Evolutionary conservation across 2,888 invertebrate genomes (phyloP), one percentile per base, ranked within the genome.

Genomic region (Acholoe squamosa): DNA sequence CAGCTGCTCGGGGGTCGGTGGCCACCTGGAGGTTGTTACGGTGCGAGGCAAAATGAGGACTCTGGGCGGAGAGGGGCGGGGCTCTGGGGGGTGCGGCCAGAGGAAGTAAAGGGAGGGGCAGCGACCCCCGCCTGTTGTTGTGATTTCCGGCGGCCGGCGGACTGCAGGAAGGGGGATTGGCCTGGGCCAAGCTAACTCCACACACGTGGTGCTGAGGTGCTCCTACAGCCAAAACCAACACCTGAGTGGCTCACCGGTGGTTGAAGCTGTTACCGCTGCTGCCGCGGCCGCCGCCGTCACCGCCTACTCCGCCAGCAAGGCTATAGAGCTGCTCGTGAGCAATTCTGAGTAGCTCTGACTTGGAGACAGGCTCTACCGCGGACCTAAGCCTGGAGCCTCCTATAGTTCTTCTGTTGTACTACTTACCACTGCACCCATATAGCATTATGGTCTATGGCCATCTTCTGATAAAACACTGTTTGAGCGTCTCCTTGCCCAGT

Each of bases 241-340:
- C 61, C 61, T 61, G 61, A 61, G 61, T 14, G 61, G n/a, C 61
- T 61, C 61, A 3, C 61, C 61, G n/a, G 61, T 61, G 61, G 61
- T 61, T 61, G 61, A 19, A 12, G 61, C 22, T 61, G 61, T 61
- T 61, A 61, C 61, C 61, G 61, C 22, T 19, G 61, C 61, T n/a
- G 19, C 61, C 14, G 22, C 61, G 3, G 19, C 61, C 61, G 61
- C 61, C 61, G 22, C 61, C n/a, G n/a, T 61, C 61, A 61, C 61
- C 61, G 61, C 19, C 61, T n/a, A 61, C 61, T n/a, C 61, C 61
- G 61, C 61, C 19, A n/a, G 19, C n/a, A 61, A 61, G n/a, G 61
- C 61, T 61, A 61, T n/a, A n/a, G 61, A n/a, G 61, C 61, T n/a
- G 61, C n/a, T 61, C 61, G n/a, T 61, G 61, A 61, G 61, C 61